Base-by-base conservation (phyloP, 2,797 vertebrate species). In the Alcedo atthis region DNA sequence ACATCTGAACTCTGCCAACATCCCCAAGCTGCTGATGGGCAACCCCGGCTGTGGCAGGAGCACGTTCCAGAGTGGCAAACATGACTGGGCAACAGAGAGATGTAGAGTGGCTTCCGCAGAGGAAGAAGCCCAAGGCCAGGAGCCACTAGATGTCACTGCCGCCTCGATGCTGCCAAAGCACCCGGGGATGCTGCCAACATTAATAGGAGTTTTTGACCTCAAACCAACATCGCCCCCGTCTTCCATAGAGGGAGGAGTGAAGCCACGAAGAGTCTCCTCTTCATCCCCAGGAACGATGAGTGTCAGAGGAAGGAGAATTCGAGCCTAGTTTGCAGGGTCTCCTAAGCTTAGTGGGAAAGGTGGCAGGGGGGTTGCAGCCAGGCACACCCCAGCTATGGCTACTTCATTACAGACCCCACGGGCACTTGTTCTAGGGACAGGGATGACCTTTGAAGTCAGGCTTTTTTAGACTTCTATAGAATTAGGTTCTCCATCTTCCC, bases 111-210 rank as follows among this genome's bases (percentile, higher is more conserved):
- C 73, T 81, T 11, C 32, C 9, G 25, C 8, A 51, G 2, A 18
- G 43, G 25, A 46, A 45, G 73, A 63, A 92, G 89, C 92, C 82
- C 75, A 49, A 67, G 86, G 88, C 51, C 55, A 18, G 22, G 9
- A 54, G 81, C 97, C 98, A 94, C 98, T 97, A 98, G 98, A 94
- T 98, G 98, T 97, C 92, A 92, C 90, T 96, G 85, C 94, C 89
- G 92, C 49, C 81, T 85, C 96, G 84, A 78, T n/a, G 4, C 91
- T 93, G 85, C 61, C 69, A 35, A 86, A 8, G 40, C 1, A 22
- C 58, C 67, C 40, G 69, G 3, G 90, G 74, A 5, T 12, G 16
- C 35, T 17, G 20, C 64, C 75, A 19, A n/a, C 55, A 17, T 21
- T 5, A 14, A 33, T 2, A 54, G 73, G 35, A 40, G 53, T 8